These are phyloP conservation scores for Zelleria hepariella DNA, from an alignment of 2,888 invertebrate species.

Conservation along the genomic window DNA sequence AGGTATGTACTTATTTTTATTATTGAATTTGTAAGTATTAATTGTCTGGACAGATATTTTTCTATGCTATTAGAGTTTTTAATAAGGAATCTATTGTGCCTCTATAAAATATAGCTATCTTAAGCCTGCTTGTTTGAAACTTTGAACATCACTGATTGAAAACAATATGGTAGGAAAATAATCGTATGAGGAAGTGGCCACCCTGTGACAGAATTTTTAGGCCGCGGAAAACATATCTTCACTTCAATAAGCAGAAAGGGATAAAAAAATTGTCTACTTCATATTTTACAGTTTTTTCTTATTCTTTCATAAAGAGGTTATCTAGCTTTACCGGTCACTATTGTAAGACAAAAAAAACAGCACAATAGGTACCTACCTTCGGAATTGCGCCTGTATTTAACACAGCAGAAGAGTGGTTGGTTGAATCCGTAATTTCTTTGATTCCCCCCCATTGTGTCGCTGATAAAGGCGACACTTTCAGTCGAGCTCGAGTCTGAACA, in stretches of 20 bases:
- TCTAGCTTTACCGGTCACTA: background rate
- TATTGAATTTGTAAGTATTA: too few relatives aligned
- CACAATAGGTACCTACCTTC: constrained; percentile 30
- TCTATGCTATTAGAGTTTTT: too few relatives aligned
- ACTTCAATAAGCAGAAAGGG: too few relatives aligned
- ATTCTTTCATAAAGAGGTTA: background rate
- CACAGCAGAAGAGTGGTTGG: constrained; percentile 55
- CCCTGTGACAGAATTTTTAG: too few relatives aligned
- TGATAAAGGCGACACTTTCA: constrained; percentile 69
- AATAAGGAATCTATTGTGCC: background rate
- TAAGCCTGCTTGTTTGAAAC: background rate
- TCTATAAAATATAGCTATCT: too few relatives aligned
- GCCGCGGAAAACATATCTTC: too few relatives aligned
- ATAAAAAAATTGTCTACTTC: too few relatives aligned
- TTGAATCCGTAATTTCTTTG: constrained; percentile 66
- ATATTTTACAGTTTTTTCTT: background rate
- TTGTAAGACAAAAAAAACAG: constrained; percentile 20
- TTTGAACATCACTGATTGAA: too few relatives aligned
- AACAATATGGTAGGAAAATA: too few relatives aligned
- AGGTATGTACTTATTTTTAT: background rate
- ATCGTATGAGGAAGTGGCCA: too few relatives aligned
- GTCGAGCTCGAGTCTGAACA: constrained; percentile 49
- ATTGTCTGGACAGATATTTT: too few relatives aligned
- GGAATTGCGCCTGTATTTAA: constrained; percentile 35
- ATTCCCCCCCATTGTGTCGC: constrained; percentile 59